A percentile compares a stretch with the other conserved stretches of the same genome.
These are phyloP conservation scores for Agriopis marginaria DNA, from an alignment of 2,888 invertebrate genomes.

Conservation along the genomic window DNA sequence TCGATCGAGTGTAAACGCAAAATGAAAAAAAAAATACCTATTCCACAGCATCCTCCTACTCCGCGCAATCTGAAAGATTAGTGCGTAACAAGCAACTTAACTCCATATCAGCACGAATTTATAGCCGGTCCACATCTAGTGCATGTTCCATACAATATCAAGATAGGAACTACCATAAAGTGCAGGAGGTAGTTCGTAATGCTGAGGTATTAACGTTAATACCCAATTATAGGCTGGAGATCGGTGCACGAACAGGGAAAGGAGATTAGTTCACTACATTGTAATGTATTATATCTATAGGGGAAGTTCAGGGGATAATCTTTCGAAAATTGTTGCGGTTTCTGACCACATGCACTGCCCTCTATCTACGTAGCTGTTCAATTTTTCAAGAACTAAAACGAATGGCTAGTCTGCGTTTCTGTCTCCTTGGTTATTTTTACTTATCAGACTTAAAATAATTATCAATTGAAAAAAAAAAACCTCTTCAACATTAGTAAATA, in stretches of 20 bases:
- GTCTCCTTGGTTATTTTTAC: no score
- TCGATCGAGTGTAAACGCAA: no score
- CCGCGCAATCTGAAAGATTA: slow-evolving; percentile 10
- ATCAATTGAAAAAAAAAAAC: no score
- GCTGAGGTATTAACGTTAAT: slow-evolving; percentile 73
- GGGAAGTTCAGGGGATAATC: slow-evolving; percentile 29
- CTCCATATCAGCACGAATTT: slow-evolving; percentile 25
- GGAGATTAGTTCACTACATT: slow-evolving; percentile 69
- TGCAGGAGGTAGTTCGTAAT: slow-evolving; percentile 54
- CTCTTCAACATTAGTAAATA: no score
- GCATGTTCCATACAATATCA: slow-evolving; percentile 31
- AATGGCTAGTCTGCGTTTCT: no score
- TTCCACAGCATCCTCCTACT: neutral
- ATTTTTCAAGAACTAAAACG: no score
- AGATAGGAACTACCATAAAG: slow-evolving; percentile 40
- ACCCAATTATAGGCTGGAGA: slow-evolving; percentile 75
- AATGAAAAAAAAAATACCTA: neutral
- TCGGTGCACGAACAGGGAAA: slow-evolving; percentile 61
- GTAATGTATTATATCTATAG: slow-evolving; percentile 29
- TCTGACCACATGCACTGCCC: slow-evolving; percentile 14
- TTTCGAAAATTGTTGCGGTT: slow-evolving; percentile 18
- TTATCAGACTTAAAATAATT: no score
- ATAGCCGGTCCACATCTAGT: slow-evolving; percentile 22
- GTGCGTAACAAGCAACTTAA: slow-evolving; percentile 14
- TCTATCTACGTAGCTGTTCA: no score